Percentiles rank a stretch among this genome's conserved stretches.
phyloP scores from a whole-genome alignment of 2,888 invertebrate genomes.

The Aricia artaxerxes region DNA sequence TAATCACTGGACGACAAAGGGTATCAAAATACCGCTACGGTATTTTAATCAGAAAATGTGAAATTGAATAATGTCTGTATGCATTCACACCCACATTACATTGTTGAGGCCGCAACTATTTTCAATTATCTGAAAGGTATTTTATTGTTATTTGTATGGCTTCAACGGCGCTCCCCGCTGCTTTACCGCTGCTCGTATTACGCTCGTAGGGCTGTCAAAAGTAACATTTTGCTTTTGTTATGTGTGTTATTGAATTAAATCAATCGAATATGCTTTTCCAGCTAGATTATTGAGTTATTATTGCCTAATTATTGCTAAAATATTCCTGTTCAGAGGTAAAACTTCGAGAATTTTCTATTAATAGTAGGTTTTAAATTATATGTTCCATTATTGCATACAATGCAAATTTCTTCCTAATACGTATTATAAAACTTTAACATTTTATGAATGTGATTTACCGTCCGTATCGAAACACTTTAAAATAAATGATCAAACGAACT shows the following conservation, averaged over 20 bases:
- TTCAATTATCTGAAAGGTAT: slow-evolving; percentile 41
- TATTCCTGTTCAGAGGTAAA: too few species aligned
- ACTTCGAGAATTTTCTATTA: too few species aligned
- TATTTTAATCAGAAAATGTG: slow-evolving; percentile 29
- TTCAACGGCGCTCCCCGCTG: slow-evolving; percentile 36
- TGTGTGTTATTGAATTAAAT: background rate
- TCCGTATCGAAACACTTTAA: background rate
- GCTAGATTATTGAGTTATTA: too few species aligned
- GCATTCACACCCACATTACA: slow-evolving; percentile 34
- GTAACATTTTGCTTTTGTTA: background rate
- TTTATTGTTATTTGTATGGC: slow-evolving; percentile 40
- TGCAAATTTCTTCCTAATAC: background rate
- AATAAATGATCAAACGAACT: too few species aligned
- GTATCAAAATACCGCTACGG: background rate
- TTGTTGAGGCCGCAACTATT: slow-evolving; percentile 31
- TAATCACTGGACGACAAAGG: background rate
- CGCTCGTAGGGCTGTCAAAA: background rate
- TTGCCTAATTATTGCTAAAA: too few species aligned
- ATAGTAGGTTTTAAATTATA: background rate
- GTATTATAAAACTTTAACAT: background rate
- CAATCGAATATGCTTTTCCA: too few species aligned
- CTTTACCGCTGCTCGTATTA: slow-evolving; percentile 1
- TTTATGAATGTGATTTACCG: background rate
- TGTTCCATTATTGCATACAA: background rate
- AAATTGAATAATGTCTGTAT: slow-evolving; percentile 26